Evolutionary conservation across 2,888 invertebrate species (phyloP).

Genomic region (Auanema freiburgensis): DNA sequence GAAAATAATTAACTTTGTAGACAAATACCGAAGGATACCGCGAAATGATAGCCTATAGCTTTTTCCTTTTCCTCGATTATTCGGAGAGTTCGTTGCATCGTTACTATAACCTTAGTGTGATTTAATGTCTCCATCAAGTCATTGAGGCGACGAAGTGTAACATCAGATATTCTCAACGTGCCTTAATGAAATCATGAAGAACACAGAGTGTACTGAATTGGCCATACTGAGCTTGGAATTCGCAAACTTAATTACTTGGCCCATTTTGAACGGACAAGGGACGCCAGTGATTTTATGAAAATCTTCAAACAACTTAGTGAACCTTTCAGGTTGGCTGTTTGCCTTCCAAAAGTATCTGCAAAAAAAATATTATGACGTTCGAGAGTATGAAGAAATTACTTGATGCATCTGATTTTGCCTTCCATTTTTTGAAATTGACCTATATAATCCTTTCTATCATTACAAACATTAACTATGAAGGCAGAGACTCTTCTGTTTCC

Average conservation of each 20-base stretch:
- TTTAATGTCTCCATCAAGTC: constrained; percentile 29
- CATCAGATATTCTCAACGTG: constrained; percentile 56
- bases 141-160: constrained; percentile 48
- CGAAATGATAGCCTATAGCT: constrained; percentile 51
- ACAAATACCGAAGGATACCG: constrained; percentile 23
- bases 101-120: constrained; percentile 44
- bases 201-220: too few species aligned
- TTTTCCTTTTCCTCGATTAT: constrained; percentile 40
- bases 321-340: constrained; percentile 27
- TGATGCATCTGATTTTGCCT: constrained; percentile 53
- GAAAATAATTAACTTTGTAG: constrained; percentile 11
- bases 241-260: constrained; percentile 59
- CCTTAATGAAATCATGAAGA: too few species aligned
- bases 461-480: constrained; percentile 36
- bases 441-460: constrained; percentile 44
- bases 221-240: constrained; percentile 50
- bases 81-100: constrained; percentile 39
- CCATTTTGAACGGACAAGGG: constrained; percentile 56
- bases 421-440: constrained; percentile 62
- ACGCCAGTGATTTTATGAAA: constrained; percentile 39
- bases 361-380: neutral
- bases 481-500: constrained; percentile 52
- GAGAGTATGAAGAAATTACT: constrained; percentile 30
- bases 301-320: constrained; percentile 30
- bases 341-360: constrained; percentile 56